phyloP scores from a whole-genome alignment of 1,140 invertebrate genomes.

The Zaprionus taronus region DNA sequence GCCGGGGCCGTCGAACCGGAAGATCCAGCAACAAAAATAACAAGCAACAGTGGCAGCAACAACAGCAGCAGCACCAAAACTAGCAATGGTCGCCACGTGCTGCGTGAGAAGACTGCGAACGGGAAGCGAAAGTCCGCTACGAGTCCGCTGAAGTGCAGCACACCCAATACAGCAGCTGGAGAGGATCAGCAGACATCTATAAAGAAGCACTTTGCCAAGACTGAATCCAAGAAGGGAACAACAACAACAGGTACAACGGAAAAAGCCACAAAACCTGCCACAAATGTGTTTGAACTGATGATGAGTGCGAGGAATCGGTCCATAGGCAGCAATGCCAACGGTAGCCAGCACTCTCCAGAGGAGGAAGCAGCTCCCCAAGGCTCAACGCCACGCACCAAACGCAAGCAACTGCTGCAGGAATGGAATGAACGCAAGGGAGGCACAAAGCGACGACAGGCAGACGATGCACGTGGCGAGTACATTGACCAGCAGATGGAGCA shows the following conservation, averaged over 20 bases:
- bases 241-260: conserved; percentile 7
- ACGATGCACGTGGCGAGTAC: conserved; percentile 85
- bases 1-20: conserved; percentile 29
- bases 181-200: conserved; percentile 46
- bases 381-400: conserved; percentile 84
- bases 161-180: conserved; percentile 26
- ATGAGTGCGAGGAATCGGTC: conserved; percentile 87
- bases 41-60: not conserved
- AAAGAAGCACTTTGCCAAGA: conserved; percentile 61
- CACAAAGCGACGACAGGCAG: conserved; percentile 85
- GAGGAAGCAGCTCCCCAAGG: conserved; percentile 58
- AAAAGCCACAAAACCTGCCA: conserved; percentile 25
- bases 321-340: conserved; percentile 87
- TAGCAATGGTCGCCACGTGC: conserved; percentile 32
- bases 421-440: conserved; percentile 87
- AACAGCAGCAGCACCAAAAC: conserved; percentile 11
- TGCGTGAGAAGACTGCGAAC: conserved; percentile 67
- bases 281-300: conserved; percentile 87
- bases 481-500: conserved; percentile 86
- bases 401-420: conserved; percentile 85
- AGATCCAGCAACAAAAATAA: conserved; percentile 7
- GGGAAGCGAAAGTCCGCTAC: conserved; percentile 36
- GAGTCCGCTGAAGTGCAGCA: conserved; percentile 60
- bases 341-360: conserved; percentile 82
- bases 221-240: conserved; percentile 13